Conservation (phyloP, 2,113 vertebrate genomes). For the Paracyprichromis sp. region DNA sequence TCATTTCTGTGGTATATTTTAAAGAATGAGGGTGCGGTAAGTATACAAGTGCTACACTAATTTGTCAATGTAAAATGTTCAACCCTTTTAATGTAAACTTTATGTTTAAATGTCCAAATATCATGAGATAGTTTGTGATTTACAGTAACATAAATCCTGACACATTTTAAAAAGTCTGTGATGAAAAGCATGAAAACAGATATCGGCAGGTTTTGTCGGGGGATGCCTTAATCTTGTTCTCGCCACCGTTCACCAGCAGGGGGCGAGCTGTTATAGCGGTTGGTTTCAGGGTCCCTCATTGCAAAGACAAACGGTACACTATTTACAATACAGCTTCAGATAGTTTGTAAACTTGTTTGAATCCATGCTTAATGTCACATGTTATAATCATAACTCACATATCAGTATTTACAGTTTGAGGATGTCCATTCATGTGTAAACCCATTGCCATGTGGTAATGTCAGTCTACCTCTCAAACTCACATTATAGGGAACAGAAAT, state of each 20-base stretch:
- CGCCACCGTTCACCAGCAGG: slow-evolving; percentile 5
- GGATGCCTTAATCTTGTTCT: not conserved
- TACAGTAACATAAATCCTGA: not conserved
- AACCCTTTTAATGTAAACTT: not conserved
- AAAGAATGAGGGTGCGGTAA: not conserved
- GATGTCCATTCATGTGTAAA: not conserved
- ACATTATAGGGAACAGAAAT: slow-evolving; percentile 3
- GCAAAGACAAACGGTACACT: slow-evolving; percentile 25
- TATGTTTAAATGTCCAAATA: not conserved
- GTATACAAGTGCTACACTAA: not conserved
- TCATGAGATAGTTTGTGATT: not conserved
- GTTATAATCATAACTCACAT: not conserved
- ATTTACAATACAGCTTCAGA: slow-evolving; percentile 52
- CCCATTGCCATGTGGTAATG: not conserved
- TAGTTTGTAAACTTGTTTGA: slow-evolving; percentile 46
- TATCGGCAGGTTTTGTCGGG: not conserved
- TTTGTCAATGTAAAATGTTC: not conserved
- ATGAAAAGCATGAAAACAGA: not conserved
- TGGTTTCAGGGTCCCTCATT: not conserved
- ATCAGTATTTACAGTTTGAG: slow-evolving; percentile 45
- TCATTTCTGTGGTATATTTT: not conserved
- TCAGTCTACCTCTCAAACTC: not conserved
- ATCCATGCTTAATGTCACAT: slow-evolving; percentile 43
- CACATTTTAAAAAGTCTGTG: not conserved
- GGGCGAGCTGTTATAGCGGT: slow-evolving; percentile 5